phyloP scores from a whole-genome alignment of 2,113 vertebrate genomes.

The Brachyhypopomus gauderio region DNA sequence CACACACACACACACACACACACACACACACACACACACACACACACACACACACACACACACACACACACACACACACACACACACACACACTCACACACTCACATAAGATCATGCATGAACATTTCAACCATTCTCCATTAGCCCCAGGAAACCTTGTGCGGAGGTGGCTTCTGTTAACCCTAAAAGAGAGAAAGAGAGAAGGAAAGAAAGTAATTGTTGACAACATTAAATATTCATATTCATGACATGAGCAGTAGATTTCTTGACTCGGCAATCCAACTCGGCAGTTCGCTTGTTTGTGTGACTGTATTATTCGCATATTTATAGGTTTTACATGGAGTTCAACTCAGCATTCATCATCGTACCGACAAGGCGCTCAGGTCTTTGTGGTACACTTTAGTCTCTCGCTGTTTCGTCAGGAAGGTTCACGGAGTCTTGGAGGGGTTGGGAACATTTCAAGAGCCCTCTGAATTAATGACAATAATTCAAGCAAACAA shows the following conservation, averaged over 20 bases:
- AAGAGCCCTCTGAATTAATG: not conserved
- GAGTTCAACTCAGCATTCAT: not conserved
- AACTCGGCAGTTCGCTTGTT: not conserved
- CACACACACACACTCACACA: no score
- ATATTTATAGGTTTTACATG: not conserved
- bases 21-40: no score
- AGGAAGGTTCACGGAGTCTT: not conserved
- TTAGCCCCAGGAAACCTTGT: not conserved
- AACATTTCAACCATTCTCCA: conserved; percentile 31
- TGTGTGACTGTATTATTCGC: not conserved
- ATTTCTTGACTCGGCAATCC: not conserved
- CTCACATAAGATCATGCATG: conserved; percentile 8
- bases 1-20: no score
- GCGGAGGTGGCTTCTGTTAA: not conserved
- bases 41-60: no score
- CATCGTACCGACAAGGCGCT: not conserved
- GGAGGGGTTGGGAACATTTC: not conserved
- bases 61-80: no score
- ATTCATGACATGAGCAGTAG: not conserved
- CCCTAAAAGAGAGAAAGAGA: conserved; percentile 8
- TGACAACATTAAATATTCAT: no score
- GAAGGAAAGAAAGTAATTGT: not conserved
- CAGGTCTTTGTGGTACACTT: not conserved
- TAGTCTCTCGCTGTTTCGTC: not conserved
- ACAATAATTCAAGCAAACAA: conserved; percentile 14